Percentiles rank a stretch among this genome's conserved stretches.
Conservation (phyloP, 2,113 vertebrate species). For the Sapayoa aenigma region DNA sequence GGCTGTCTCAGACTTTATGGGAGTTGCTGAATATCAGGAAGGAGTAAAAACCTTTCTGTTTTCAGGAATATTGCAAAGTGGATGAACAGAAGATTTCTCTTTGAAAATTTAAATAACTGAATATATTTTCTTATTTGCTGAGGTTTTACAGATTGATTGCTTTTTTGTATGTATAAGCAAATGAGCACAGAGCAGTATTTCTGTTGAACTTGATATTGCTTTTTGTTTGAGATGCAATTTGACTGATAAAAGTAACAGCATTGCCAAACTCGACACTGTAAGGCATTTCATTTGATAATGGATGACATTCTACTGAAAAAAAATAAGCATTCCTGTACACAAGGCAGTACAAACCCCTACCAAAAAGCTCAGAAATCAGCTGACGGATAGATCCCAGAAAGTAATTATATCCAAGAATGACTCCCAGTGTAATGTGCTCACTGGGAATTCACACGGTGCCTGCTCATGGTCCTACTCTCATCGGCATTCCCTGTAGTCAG, state of each 20-base stretch:
- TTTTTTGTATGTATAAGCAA: slow-evolving; percentile 48
- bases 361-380: neutral
- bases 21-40: slow-evolving; percentile 32
- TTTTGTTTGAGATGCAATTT: slow-evolving; percentile 1
- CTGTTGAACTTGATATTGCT: neutral
- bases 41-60: slow-evolving; percentile 54
- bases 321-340: neutral
- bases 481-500: accelerated
- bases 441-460: neutral
- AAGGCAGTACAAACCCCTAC: neutral
- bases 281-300: neutral
- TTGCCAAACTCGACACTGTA: neutral
- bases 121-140: slow-evolving; percentile 43
- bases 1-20: slow-evolving; percentile 62
- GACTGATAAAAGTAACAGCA: slow-evolving; percentile 23
- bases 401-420: neutral
- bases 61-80: slow-evolving; percentile 38
- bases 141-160: slow-evolving; percentile 42
- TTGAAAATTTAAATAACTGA: slow-evolving; percentile 48
- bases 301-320: neutral
- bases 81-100: slow-evolving; percentile 43
- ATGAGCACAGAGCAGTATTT: neutral
- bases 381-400: neutral
- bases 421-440: neutral
- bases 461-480: neutral